phyloP scores from a whole-genome alignment of 2,888 invertebrate species.

The Anaspis maculata region DNA sequence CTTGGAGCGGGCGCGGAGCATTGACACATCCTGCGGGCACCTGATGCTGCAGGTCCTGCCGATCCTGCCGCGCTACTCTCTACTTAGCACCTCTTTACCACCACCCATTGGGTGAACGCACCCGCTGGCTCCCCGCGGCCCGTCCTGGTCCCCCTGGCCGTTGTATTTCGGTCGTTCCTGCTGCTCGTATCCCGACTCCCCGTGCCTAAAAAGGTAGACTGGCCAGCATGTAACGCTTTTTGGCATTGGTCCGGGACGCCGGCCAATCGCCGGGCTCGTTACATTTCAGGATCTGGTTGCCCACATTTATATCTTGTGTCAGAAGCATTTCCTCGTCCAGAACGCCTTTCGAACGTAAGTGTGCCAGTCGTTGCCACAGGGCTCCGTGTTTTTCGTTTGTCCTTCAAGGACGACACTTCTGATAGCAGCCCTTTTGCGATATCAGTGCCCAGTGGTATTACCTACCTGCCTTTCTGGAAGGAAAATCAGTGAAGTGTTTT shows the following conservation, averaged over 20 bases:
- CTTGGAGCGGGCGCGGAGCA: too few relatives aligned
- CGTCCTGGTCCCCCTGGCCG: too few relatives aligned
- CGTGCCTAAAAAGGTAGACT: slow-evolving; percentile 60
- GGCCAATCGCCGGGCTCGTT: slow-evolving; percentile 44
- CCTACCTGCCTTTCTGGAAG: slow-evolving; percentile 14
- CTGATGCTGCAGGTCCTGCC: too few relatives aligned
- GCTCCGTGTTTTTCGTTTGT: slow-evolving; percentile 17
- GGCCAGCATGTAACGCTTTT: slow-evolving; percentile 43
- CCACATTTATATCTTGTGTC: slow-evolving; percentile 68
- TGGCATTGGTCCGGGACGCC: slow-evolving; percentile 40
- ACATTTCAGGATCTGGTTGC: slow-evolving; percentile 66
- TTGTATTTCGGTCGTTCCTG: too few relatives aligned
- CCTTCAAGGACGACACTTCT: too few relatives aligned
- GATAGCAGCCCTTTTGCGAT: too few relatives aligned
- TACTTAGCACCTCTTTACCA: too few relatives aligned
- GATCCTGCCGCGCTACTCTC: too few relatives aligned
- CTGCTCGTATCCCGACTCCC: slow-evolving; percentile 34
- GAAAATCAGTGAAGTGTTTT: too few relatives aligned
- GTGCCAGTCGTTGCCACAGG: slow-evolving; percentile 23
- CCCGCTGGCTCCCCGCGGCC: slow-evolving; percentile 23
- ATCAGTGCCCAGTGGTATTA: too few relatives aligned
- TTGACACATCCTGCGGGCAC: too few relatives aligned
- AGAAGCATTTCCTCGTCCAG: slow-evolving; percentile 74
- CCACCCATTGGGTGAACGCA: slow-evolving; percentile 33
- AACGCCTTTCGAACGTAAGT: slow-evolving; percentile 98